phyloP scores from a whole-genome alignment of 2,888 invertebrate genomes.

The Asteroscopus sphinx region DNA sequence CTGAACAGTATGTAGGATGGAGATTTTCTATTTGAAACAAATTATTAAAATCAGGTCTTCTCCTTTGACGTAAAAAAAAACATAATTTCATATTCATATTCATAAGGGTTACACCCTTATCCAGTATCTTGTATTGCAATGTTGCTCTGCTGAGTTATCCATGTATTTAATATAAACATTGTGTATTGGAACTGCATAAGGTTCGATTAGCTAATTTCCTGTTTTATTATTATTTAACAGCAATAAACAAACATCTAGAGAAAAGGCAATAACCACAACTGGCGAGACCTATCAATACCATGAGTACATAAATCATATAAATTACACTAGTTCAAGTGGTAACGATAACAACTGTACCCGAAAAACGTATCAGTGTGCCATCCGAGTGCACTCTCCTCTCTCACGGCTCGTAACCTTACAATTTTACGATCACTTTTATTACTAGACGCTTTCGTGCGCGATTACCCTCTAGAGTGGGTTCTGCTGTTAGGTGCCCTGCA shows the following conservation, averaged over 20 bases:
- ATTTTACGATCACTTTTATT: slow-evolving; percentile 89
- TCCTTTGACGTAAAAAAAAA: too few relatives aligned
- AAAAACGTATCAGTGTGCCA: slow-evolving; percentile 86
- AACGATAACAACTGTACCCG: slow-evolving; percentile 73
- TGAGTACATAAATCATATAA: slow-evolving; percentile 79
- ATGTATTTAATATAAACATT: too few relatives aligned
- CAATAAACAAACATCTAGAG: background rate
- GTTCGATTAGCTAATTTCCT: too few relatives aligned
- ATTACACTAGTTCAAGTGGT: slow-evolving; percentile 66
- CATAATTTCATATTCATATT: too few relatives aligned
- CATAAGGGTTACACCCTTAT: too few relatives aligned
- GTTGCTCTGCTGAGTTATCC: too few relatives aligned
- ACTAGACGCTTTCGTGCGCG: slow-evolving; percentile 89
- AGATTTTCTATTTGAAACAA: too few relatives aligned
- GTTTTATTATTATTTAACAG: background rate
- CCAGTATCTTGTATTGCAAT: too few relatives aligned
- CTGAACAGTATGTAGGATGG: too few relatives aligned
- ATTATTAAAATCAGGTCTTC: too few relatives aligned
- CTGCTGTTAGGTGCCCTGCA: slow-evolving; percentile 86
- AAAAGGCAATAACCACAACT: slow-evolving; percentile 25
- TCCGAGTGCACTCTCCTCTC: slow-evolving; percentile 85
- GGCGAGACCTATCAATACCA: slow-evolving; percentile 67
- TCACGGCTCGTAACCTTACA: slow-evolving; percentile 87
- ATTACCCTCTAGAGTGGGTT: slow-evolving; percentile 90
- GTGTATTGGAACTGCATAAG: too few relatives aligned